Conservation (phyloP, 1,140 invertebrate genomes). For the Hesperophylax magnus region DNA sequence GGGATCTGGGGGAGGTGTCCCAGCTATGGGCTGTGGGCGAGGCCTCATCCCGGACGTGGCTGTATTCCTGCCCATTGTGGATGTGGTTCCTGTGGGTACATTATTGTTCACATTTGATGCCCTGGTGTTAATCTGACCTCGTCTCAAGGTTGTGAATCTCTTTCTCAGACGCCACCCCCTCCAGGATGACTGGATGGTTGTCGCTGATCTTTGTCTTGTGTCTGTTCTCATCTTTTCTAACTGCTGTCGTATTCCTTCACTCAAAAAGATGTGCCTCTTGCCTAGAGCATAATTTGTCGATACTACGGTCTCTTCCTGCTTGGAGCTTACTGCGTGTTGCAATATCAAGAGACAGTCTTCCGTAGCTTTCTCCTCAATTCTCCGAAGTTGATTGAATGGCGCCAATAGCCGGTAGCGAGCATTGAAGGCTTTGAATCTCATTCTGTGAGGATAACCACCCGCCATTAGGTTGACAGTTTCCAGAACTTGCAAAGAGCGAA, state of each 20-base stretch:
- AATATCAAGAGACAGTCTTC: slow-evolving; percentile 87
- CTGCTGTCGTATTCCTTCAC: slow-evolving; percentile 92
- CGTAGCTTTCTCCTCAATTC: slow-evolving; percentile 84
- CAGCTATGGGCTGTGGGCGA: slow-evolving; percentile 90
- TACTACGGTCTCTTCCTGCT: slow-evolving; percentile 72
- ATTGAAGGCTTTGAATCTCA: slow-evolving; percentile 96
- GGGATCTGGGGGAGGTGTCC: slow-evolving; percentile 77
- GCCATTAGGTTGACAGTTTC: slow-evolving; percentile 97
- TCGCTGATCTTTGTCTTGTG: slow-evolving; percentile 83
- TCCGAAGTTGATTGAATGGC: slow-evolving; percentile 80
- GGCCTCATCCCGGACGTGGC: slow-evolving; percentile 74
- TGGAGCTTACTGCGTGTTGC: slow-evolving; percentile 63
- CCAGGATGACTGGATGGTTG: slow-evolving; percentile 85
- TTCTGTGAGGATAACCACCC: slow-evolving; percentile 92
- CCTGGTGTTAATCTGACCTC: slow-evolving; percentile 57
- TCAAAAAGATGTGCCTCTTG: slow-evolving; percentile 93
- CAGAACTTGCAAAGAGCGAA: slow-evolving; percentile 91
- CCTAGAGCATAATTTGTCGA: slow-evolving; percentile 91
- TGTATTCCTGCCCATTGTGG: slow-evolving; percentile 58
- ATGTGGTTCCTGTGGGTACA: slow-evolving; percentile 60
- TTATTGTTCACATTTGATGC: slow-evolving; percentile 55
- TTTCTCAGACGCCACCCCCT: slow-evolving; percentile 82
- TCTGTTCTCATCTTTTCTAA: slow-evolving; percentile 86
- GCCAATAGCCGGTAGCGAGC: slow-evolving; percentile 86
- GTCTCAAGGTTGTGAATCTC: slow-evolving; percentile 77